Evolutionary conservation across 2,888 invertebrate genomes (phyloP), one percentile per base, ranked within the genome.

Genomic region (Drosophila setosimentum): DNA sequence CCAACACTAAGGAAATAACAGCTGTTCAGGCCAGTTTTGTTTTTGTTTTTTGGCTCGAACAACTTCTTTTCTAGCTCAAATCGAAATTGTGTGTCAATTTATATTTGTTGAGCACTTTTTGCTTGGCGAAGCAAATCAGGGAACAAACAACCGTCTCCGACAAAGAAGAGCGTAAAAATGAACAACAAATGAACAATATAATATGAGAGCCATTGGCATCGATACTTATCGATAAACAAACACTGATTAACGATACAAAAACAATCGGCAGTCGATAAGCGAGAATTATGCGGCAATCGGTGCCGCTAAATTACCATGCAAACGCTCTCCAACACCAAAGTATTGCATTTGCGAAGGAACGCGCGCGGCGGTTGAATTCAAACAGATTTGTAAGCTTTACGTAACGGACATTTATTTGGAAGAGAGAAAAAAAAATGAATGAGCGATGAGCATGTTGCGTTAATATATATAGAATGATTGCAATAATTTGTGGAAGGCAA

Each of bases 151-250:
- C 78, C 77, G 80, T 80, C 80, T 76, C 78, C 73, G 80, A 76
- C 78, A 68, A 80, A 76, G 77, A 74, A 77, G 76, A 78, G 77
- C 77, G 77, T 79, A 78, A 79, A 78, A 78, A 78, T 78, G 77
- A 75, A 79, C 76, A 78, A 79, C 80, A 78, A 45, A 45, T 45
- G 45, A 45, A 45, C 16, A 45, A 2, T 16, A 75, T 75, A 62
- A 62, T 50, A 68, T 37, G 58, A 74, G 57, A 62, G 72, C 37
- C 27, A 29, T 11, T 27, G 30, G 53, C 24, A 66, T 69, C 76
- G 79, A 66, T 69, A 74, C 4, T 21, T 40, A 65, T 68, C 68
- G 61, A 11, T 30, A 18, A 27, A 7, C 11, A 18, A 50, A 40
- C 29, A 29, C n/a, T 30, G 29, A 27, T 50, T 16, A 37, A 24